A percentile compares a stretch with the other conserved stretches of the same genome.
Evolutionary conservation across 2,888 invertebrate species (phyloP).

Genomic region (Malachius bipustulatus): DNA sequence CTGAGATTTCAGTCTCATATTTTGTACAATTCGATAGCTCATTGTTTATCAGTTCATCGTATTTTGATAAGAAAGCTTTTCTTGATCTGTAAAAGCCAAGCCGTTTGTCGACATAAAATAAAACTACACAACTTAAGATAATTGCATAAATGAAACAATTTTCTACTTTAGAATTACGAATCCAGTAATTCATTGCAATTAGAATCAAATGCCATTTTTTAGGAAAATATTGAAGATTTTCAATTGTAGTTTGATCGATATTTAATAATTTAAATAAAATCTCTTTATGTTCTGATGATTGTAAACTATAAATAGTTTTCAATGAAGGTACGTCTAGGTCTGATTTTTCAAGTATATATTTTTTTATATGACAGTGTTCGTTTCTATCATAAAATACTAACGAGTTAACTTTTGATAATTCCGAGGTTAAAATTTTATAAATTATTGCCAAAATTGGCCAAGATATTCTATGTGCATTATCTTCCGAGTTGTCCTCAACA

Average conservation of each 20-base stretch:
- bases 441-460: slow-evolving; percentile 51
- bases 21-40: slow-evolving; percentile 18
- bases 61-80: slow-evolving; percentile 33
- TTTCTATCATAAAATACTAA: slow-evolving; percentile 30
- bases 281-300: slow-evolving; percentile 23
- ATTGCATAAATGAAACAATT: slow-evolving; percentile 44
- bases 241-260: slow-evolving; percentile 34
- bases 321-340: slow-evolving; percentile 30
- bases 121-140: slow-evolving; percentile 44
- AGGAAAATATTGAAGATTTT: slow-evolving; percentile 40
- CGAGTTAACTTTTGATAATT: slow-evolving; percentile 13
- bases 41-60: slow-evolving; percentile 31
- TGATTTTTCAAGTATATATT: slow-evolving; percentile 17
- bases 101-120: slow-evolving; percentile 46
- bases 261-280: slow-evolving; percentile 42
- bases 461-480: slow-evolving; percentile 47
- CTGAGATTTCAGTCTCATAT: slow-evolving; percentile 16
- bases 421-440: slow-evolving; percentile 33
- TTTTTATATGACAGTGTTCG: slow-evolving; percentile 20
- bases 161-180: slow-evolving; percentile 34
- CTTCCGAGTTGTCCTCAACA: slow-evolving; percentile 54
- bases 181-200: slow-evolving; percentile 48
- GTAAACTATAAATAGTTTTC: slow-evolving; percentile 27
- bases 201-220: slow-evolving; percentile 47
- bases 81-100: slow-evolving; percentile 43